Conservation (phyloP, 1,140 invertebrate genomes). For the Akabosia matsudoensis region DNA sequence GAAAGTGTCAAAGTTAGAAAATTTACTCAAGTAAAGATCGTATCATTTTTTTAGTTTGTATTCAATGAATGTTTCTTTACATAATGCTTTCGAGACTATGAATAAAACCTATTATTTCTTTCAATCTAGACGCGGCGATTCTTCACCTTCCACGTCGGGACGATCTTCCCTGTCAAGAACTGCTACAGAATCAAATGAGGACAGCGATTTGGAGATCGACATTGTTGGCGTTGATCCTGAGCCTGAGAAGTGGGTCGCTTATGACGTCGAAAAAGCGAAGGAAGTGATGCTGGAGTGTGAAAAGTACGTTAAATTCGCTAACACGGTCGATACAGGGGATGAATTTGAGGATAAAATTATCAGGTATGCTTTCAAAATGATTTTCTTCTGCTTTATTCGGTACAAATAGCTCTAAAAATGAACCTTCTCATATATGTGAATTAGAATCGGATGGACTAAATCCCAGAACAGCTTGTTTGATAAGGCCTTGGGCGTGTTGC, state of each 20-base stretch:
- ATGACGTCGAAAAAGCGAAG: conserved; percentile 63
- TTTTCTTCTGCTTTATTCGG: no score
- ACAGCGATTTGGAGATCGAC: conserved; percentile 37
- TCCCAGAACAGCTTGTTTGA: conserved; percentile 66
- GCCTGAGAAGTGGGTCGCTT: conserved; percentile 50
- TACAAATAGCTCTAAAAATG: no score
- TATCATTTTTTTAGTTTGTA: neutral
- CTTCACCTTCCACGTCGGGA: neutral
- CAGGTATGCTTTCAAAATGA: conserved; percentile 54
- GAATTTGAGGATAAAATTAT: conserved; percentile 70
- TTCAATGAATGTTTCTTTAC: no score
- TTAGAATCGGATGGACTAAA: conserved; percentile 64
- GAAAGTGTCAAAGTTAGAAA: conserved; percentile 15
- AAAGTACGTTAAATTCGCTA: conserved; percentile 61
- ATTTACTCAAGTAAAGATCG: conserved; percentile 23
- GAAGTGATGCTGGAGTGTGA: conserved; percentile 72
- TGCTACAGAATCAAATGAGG: neutral
- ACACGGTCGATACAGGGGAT: conserved; percentile 59
- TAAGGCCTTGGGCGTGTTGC: conserved; percentile 65
- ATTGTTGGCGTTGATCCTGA: conserved; percentile 21
- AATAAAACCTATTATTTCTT: neutral
- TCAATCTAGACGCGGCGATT: neutral
- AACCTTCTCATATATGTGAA: neutral
- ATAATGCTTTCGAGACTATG: no score
- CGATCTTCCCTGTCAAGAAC: neutral